Evolutionary conservation across 1,140 invertebrate species (phyloP).

Genomic region (Mycetomoellerius zeteki): DNA sequence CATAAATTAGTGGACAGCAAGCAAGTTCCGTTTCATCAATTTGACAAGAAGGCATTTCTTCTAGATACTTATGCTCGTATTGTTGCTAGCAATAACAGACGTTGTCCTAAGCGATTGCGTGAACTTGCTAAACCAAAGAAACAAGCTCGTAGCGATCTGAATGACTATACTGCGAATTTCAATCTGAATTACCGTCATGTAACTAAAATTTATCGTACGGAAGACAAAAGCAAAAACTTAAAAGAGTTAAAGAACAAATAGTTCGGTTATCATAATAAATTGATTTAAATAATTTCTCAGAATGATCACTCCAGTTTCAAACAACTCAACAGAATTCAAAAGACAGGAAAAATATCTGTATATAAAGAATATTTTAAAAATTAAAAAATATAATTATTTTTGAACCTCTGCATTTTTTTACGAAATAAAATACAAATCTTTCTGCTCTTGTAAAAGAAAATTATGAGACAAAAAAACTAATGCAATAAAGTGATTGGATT

Average conservation of each 20-base stretch:
- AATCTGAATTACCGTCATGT: conserved; percentile 57
- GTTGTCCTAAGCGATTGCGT: conserved; percentile 68
- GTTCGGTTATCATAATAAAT: neutral
- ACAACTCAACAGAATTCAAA: neutral
- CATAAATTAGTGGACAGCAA: conserved; percentile 69
- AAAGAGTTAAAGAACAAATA: conserved; percentile 34
- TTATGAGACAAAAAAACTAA: neutral
- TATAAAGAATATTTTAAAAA: neutral
- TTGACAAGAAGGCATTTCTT: conserved; percentile 56
- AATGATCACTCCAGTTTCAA: neutral
- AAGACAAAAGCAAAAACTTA: neutral
- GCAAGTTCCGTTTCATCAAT: conserved; percentile 49
- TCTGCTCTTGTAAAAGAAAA: neutral
- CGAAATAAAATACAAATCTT: conserved; percentile 1
- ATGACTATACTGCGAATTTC: conserved; percentile 7
- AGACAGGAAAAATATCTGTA: neutral
- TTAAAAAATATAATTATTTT: neutral
- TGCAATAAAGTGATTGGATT: conserved; percentile 7
- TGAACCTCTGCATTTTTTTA: neutral
- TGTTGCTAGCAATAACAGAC: conserved; percentile 65
- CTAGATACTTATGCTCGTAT: conserved; percentile 76
- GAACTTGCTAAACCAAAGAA: conserved; percentile 72
- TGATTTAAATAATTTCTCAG: neutral
- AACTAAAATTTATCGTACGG: conserved; percentile 15
- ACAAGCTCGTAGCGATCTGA: neutral